A percentile compares a stretch with the other conserved stretches of the same genome.
These are phyloP conservation scores for Drosophila truncata DNA, from an alignment of 1,140 invertebrate genomes.

Conservation along the genomic window DNA sequence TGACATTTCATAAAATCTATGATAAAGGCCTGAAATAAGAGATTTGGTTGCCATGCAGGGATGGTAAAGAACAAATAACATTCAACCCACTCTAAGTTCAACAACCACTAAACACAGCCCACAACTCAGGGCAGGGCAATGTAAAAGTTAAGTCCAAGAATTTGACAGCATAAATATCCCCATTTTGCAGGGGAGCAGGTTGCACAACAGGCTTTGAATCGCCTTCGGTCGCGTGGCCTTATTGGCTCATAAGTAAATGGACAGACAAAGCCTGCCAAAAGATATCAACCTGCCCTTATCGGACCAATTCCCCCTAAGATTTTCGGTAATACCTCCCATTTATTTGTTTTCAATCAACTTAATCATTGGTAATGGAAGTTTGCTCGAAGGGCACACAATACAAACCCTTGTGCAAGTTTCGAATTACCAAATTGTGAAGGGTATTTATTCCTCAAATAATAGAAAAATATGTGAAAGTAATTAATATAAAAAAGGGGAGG, in stretches of 20 bases:
- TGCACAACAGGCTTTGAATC: constrained; percentile 17
- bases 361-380: constrained; percentile 46
- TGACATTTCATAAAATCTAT: constrained; percentile 20
- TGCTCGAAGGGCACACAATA: neutral
- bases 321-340: constrained; percentile 27
- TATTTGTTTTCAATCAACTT: constrained; percentile 48
- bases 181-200: neutral
- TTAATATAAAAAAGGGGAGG: neutral
- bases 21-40: constrained; percentile 33
- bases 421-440: constrained; percentile 3
- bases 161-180: constrained; percentile 18
- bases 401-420: constrained; percentile 3
- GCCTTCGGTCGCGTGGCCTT: constrained; percentile 52
- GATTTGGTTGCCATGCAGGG: constrained; percentile 35
- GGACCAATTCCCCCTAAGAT: neutral
- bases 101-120: neutral
- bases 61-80: neutral
- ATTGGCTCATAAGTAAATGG: constrained; percentile 79
- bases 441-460: neutral
- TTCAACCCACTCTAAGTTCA: neutral
- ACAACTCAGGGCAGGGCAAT: neutral
- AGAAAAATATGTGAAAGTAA: neutral
- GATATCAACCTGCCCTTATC: constrained; percentile 45
- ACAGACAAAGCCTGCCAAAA: constrained; percentile 65
- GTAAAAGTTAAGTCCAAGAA: neutral